Conservation (phyloP, 2,113 vertebrate species). For the Aspidoscelis tigris region DNA sequence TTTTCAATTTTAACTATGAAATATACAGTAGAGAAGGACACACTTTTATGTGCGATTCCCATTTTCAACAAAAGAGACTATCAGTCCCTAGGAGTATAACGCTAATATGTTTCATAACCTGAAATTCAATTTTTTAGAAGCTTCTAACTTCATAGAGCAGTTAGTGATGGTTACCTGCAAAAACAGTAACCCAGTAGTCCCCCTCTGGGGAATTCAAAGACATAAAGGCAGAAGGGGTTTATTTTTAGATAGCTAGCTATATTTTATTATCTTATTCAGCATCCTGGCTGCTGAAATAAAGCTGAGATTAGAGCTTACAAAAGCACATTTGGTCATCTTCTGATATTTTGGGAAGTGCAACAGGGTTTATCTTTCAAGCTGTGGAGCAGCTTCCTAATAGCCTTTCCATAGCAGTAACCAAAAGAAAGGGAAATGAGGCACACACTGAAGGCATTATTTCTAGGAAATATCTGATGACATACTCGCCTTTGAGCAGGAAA, state of each 20-base stretch:
- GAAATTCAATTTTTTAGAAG: conserved; percentile 24
- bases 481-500: neutral
- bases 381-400: conserved; percentile 21
- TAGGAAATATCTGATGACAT: conserved; percentile 26
- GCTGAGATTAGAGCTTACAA: conserved; percentile 43
- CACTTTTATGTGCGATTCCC: neutral
- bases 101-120: conserved; percentile 24
- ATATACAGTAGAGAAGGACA: too few species aligned
- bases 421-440: conserved; percentile 46
- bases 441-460: conserved; percentile 35
- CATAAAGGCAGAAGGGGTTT: conserved; percentile 6
- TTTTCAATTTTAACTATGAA: too few species aligned
- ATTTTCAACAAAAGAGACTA: conserved; percentile 14
- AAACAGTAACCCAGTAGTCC: conserved; percentile 16
- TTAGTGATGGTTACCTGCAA: conserved; percentile 22
- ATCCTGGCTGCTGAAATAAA: conserved; percentile 6
- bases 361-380: conserved; percentile 23
- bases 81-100: neutral
- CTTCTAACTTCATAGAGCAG: neutral
- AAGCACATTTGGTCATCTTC: conserved; percentile 33
- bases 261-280: conserved; percentile 29
- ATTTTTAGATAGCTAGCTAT: conserved; percentile 29
- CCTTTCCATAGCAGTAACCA: conserved; percentile 6
- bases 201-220: neutral
- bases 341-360: conserved; percentile 1